Evolutionary conservation across 2,113 vertebrate species (phyloP), one percentile per base, ranked within the genome.

Genomic region (Carettochelys insculpta): DNA sequence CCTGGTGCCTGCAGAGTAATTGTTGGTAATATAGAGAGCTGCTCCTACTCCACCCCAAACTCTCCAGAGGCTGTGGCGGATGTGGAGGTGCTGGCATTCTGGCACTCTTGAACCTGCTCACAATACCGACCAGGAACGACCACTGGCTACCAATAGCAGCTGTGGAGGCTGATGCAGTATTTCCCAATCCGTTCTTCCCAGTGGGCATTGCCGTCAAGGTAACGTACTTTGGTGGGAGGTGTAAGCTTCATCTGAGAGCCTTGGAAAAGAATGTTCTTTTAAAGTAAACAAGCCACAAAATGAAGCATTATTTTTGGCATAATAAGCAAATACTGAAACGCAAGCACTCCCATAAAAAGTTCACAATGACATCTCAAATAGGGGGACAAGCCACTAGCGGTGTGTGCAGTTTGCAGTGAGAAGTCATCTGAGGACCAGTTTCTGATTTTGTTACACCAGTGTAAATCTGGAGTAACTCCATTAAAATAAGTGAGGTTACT

Each of bases 221-320:
- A 45, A 45, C 3, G 12, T 45, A 43, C 41, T 11, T 38, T 43
- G 68, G 24, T 43, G 68, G 24, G 38, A 73, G 68, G 24, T 27
- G 24, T 65, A 19, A 27, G 71, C 43, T 75, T 45, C 43, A 75
- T 38, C 9, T 73, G 20, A 73, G 22, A n/a, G 58, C 19, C 58
- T 65, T 34, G n/a, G 58, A 65, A 65, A 68, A 68, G 9, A 68
- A 68, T 68, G 83, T 53, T 90, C 83, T 85, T 54, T 1, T 17
- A 34, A 56, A 73, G 56, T 48, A 50, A 92, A 88, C 58, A 68
- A 25, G 47, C 5, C 34, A 47, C 5, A n/a, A 65, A 82, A 48
- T 1, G 0, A 87, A 92, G 79, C 0, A 0, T 82, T 93, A 43
- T 95, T 94, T 95, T 96, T 96, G 96, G 95, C 94, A 96, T 84